phyloP scores from a whole-genome alignment of 2,113 vertebrate species.

The Pogonocichla stellata region DNA sequence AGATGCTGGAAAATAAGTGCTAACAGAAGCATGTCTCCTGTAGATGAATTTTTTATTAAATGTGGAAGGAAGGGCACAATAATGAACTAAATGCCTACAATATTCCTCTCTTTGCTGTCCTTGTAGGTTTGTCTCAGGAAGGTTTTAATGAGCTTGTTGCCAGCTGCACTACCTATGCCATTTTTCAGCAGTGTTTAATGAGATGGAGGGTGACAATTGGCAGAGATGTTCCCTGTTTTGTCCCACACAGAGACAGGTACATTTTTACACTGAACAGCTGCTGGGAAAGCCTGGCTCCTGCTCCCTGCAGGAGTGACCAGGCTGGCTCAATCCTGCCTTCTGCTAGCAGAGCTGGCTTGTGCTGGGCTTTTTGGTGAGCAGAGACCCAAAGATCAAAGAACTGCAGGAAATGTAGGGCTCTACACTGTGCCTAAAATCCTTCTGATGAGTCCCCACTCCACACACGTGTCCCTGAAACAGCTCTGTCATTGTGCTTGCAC shows the following conservation, averaged over 20 bases:
- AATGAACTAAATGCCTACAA: not conserved
- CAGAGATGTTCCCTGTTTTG: not conserved
- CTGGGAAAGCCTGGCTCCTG: not conserved
- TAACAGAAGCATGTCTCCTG: not conserved
- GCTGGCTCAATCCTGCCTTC: not conserved
- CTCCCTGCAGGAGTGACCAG: not conserved
- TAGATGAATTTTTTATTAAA: conserved; percentile 19
- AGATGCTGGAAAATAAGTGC: not conserved
- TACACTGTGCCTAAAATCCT: not conserved
- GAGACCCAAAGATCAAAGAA: not conserved
- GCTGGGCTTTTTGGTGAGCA: not conserved
- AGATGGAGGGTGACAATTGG: not conserved
- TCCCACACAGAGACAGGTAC: not conserved
- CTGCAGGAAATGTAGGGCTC: not conserved
- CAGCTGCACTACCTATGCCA: not conserved
- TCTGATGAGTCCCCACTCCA: not conserved
- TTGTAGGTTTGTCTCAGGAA: not conserved
- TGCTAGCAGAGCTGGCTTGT: not conserved
- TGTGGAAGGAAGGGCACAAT: not conserved
- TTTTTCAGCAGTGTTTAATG: not conserved
- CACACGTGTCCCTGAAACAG: not conserved
- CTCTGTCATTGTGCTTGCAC: not conserved
- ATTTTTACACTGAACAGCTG: not conserved
- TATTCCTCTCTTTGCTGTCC: not conserved
- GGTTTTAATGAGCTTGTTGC: not conserved